These are phyloP conservation scores for Sinocyclocheilus anophthalmus DNA, from an alignment of 2,113 vertebrate genomes.

Conservation along the genomic window DNA sequence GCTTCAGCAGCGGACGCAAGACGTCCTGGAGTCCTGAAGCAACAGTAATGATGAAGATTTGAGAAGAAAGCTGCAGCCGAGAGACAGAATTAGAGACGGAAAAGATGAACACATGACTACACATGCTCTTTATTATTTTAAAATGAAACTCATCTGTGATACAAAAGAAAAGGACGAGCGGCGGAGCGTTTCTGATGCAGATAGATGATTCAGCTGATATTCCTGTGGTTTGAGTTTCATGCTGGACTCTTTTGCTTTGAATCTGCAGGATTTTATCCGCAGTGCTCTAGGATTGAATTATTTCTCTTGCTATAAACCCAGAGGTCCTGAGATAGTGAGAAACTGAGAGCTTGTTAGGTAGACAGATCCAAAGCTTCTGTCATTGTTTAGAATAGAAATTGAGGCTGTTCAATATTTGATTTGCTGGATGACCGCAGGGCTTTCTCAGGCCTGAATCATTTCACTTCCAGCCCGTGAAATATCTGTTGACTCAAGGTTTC, in stretches of 20 bases:
- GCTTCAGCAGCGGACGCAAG: background rate
- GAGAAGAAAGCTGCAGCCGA: slow-evolving; percentile 55
- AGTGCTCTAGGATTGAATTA: slow-evolving; percentile 28
- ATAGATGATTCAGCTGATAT: background rate
- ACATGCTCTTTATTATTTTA: slow-evolving; percentile 61
- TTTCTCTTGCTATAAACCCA: slow-evolving; percentile 37
- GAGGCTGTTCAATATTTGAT: slow-evolving; percentile 64
- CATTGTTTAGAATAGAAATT: slow-evolving; percentile 65
- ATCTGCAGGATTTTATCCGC: background rate
- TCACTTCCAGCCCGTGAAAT: slow-evolving; percentile 55
- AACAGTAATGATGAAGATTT: slow-evolving; percentile 63
- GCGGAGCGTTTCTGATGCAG: background rate
- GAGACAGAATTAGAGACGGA: slow-evolving; percentile 21
- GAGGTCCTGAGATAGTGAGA: slow-evolving; percentile 25
- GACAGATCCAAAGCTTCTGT: slow-evolving; percentile 33
- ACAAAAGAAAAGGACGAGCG: slow-evolving; percentile 59
- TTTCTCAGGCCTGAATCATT: slow-evolving; percentile 10
- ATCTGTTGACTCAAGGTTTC: slow-evolving; percentile 47
- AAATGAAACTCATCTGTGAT: slow-evolving; percentile 64
- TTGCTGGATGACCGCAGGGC: slow-evolving; percentile 47
- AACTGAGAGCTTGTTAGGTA: slow-evolving; percentile 27
- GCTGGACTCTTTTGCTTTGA: background rate
- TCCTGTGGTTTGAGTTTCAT: background rate
- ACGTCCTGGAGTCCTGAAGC: slow-evolving; percentile 45
- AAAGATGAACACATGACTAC: slow-evolving; percentile 32